These are phyloP conservation scores for Chrysolina americana DNA, from an alignment of 2,888 invertebrate species.

Conservation along the genomic window DNA sequence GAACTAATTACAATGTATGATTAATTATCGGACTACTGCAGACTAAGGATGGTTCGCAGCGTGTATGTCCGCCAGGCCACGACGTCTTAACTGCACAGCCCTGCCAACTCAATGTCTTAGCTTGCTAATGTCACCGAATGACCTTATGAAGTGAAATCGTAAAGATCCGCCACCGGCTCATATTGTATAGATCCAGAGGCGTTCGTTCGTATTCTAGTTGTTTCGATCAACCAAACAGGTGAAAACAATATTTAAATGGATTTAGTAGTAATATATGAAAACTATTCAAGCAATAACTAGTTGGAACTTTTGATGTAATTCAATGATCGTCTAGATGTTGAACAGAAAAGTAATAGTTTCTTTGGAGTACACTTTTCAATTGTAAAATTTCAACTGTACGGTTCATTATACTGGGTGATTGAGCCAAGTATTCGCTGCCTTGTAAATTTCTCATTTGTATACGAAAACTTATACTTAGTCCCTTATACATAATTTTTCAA, in stretches of 20 bases:
- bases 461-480: too few species aligned
- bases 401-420: too few species aligned
- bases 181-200: constrained; percentile 1
- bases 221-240: neutral
- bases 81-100: constrained; percentile 68
- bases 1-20: constrained; percentile 71
- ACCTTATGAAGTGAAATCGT: constrained; percentile 33
- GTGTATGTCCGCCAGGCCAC: constrained; percentile 62
- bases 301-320: too few species aligned
- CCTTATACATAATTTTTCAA: too few species aligned
- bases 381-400: too few species aligned
- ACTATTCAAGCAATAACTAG: too few species aligned
- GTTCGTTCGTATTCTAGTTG: neutral
- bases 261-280: neutral
- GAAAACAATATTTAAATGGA: neutral
- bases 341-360: too few species aligned
- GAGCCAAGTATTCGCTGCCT: too few species aligned
- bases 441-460: too few species aligned
- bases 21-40: constrained; percentile 70
- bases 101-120: constrained; percentile 69
- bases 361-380: too few species aligned
- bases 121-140: constrained; percentile 68
- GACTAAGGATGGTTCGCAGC: constrained; percentile 64
- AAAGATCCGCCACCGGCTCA: constrained; percentile 16
- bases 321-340: too few species aligned